phyloP scores from a whole-genome alignment of 1,140 invertebrate genomes.

The Orchesella cincta region DNA sequence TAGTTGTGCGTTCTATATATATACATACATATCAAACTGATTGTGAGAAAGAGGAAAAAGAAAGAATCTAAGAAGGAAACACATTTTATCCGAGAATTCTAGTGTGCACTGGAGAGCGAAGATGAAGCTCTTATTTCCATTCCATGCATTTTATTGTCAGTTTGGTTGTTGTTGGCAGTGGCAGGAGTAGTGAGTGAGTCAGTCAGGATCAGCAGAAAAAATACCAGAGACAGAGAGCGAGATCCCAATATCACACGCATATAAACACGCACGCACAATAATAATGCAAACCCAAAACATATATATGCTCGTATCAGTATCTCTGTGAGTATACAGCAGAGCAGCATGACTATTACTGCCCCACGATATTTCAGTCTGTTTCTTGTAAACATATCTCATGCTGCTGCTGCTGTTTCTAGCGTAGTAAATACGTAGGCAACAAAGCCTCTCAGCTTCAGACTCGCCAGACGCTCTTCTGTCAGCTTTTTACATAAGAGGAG shows the following conservation, averaged over 20 bases:
- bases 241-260: constrained; percentile 21
- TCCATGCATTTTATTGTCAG: constrained; percentile 5
- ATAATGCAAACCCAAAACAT: too few relatives aligned
- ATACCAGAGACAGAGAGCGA: too few relatives aligned
- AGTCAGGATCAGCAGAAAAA: background rate
- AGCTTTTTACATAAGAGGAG: background rate
- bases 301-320: too few relatives aligned
- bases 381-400: too few relatives aligned
- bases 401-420: too few relatives aligned
- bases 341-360: too few relatives aligned
- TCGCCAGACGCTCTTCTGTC: background rate
- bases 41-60: background rate
- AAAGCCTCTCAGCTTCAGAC: constrained; percentile 5
- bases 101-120: background rate
- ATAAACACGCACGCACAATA: constrained; percentile 8
- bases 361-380: too few relatives aligned
- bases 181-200: constrained; percentile 7
- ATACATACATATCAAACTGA: background rate
- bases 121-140: background rate
- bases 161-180: too few relatives aligned
- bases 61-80: background rate
- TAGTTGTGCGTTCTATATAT: constrained; percentile 1
- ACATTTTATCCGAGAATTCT: background rate
- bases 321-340: too few relatives aligned
- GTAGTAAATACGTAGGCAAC: too few relatives aligned